These are phyloP conservation scores for Falco naumanni DNA, from an alignment of 2,797 vertebrate genomes.

Conservation along the genomic window DNA sequence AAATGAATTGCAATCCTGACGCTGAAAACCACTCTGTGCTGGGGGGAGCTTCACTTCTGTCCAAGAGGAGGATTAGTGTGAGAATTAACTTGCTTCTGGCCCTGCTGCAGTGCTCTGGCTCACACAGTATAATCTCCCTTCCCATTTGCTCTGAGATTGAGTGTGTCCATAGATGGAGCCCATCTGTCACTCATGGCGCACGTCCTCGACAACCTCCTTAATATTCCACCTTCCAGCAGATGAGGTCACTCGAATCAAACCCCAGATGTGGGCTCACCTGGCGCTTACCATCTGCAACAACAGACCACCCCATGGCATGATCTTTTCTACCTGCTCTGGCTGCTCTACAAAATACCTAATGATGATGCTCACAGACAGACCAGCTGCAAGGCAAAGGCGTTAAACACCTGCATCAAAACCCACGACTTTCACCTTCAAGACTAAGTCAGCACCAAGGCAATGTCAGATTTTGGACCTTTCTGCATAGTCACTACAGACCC, in stretches of 20 bases:
- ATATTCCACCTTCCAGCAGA: not conserved
- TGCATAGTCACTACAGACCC: not conserved
- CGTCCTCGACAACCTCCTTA: not conserved
- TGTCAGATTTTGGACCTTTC: not conserved
- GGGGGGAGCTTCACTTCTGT: not conserved
- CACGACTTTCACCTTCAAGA: not conserved
- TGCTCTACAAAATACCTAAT: not conserved
- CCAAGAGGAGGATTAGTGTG: not conserved
- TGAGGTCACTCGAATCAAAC: not conserved
- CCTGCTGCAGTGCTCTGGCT: not conserved
- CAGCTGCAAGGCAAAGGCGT: not conserved
- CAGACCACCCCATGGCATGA: accelerated
- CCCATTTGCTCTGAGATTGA: not conserved
- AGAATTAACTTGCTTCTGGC: not conserved
- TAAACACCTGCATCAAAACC: not conserved
- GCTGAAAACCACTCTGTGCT: not conserved
- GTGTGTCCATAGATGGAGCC: not conserved
- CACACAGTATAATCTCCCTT: not conserved
- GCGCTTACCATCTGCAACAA: not conserved
- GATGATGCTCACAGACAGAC: not conserved
- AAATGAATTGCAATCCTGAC: not conserved
- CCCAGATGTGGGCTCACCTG: not conserved
- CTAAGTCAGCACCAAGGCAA: not conserved
- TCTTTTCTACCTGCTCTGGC: not conserved
- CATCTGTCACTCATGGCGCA: not conserved